A percentile compares a stretch with the other conserved stretches of the same genome.
Conservation (phyloP, 2,888 invertebrate genomes). For the Drosophila anceps region DNA sequence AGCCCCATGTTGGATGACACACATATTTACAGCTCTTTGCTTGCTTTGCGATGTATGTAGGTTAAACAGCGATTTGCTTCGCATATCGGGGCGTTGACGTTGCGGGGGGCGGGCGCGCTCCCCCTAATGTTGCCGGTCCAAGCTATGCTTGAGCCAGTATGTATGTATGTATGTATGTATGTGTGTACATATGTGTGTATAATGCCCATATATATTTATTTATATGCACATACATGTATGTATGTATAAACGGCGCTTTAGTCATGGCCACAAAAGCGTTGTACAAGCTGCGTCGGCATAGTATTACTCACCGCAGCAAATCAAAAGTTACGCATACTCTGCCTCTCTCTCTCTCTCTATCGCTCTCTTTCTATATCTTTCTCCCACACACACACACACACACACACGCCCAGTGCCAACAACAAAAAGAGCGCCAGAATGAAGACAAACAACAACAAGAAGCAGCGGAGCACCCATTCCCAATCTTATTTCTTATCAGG, state of each 20-base stretch:
- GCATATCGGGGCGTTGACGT: slow-evolving; percentile 19
- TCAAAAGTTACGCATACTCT: slow-evolving; percentile 55
- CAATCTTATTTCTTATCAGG: slow-evolving; percentile 52
- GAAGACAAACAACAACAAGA: slow-evolving; percentile 22
- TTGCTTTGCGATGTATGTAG: slow-evolving; percentile 30
- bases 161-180: background rate
- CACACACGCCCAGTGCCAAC: slow-evolving; percentile 16
- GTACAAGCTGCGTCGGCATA: slow-evolving; percentile 37
- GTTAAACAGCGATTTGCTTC: slow-evolving; percentile 41
- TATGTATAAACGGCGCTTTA: slow-evolving; percentile 47
- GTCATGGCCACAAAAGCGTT: slow-evolving; percentile 50
- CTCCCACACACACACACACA: slow-evolving; percentile 24
- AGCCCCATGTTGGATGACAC: slow-evolving; percentile 49
- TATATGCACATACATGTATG: background rate
- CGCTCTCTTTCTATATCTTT: background rate
- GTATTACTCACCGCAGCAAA: slow-evolving; percentile 67
- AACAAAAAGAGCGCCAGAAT: slow-evolving; percentile 38
- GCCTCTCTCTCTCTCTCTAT: background rate
- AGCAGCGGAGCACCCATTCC: slow-evolving; percentile 16
- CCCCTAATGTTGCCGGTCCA: slow-evolving; percentile 5
- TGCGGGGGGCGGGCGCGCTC: slow-evolving; percentile 5
- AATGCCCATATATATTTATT: background rate
- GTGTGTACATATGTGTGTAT: background rate
- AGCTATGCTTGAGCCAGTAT: background rate
- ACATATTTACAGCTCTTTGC: slow-evolving; percentile 53